Evolutionary conservation across 1,140 invertebrate species (phyloP).

Genomic region (Eumaeus atala): DNA sequence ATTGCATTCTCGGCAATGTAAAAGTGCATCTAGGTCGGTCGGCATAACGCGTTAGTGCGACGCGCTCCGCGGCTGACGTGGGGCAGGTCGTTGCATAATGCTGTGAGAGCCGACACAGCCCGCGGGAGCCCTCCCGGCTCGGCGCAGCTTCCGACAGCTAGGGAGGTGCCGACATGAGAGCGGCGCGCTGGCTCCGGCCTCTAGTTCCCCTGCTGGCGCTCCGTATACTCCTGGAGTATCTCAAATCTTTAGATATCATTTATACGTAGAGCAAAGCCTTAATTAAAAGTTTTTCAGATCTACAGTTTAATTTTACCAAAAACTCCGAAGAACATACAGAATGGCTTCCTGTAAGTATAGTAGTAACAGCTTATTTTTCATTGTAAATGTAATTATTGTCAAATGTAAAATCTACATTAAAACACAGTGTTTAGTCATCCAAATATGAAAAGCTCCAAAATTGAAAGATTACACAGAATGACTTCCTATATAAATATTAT

Average conservation of each 20-base stretch:
- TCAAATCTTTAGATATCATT: constrained; percentile 50
- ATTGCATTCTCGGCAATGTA: constrained; percentile 68
- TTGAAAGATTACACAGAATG: too few relatives aligned
- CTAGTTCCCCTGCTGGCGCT: constrained; percentile 51
- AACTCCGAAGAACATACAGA: not conserved
- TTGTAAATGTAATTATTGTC: not conserved
- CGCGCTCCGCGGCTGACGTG: constrained; percentile 62
- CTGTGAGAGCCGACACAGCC: constrained; percentile 34
- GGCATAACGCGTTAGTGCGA: constrained; percentile 65
- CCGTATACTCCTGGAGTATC: constrained; percentile 55
- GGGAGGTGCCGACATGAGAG: constrained; percentile 41
- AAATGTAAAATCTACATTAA: too few relatives aligned
- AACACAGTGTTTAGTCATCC: too few relatives aligned
- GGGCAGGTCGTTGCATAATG: constrained; percentile 71
- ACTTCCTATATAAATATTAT: too few relatives aligned
- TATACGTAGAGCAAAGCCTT: constrained; percentile 24
- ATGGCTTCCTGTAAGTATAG: constrained; percentile 7
- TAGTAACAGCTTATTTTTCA: not conserved
- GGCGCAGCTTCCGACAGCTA: constrained; percentile 23
- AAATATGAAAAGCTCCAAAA: too few relatives aligned
- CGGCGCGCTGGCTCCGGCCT: constrained; percentile 50
- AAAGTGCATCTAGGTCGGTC: constrained; percentile 74
- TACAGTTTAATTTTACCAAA: not conserved
- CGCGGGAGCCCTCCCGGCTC: constrained; percentile 19
- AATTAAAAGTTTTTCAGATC: constrained; percentile 7